Evolutionary conservation across 2,113 vertebrate genomes (phyloP).

Genomic region (Xiphophorus couchianus): DNA sequence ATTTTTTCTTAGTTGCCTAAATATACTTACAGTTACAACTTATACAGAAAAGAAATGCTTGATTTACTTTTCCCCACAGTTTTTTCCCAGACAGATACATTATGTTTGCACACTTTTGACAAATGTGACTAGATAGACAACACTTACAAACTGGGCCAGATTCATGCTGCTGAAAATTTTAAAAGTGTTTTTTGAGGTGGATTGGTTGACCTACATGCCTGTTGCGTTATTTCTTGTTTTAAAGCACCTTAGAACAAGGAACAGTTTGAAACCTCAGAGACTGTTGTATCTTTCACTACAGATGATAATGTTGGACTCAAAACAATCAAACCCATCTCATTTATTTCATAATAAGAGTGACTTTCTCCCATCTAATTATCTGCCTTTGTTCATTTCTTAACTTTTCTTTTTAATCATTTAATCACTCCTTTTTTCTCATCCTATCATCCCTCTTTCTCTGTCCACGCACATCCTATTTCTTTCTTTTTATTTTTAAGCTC

Average conservation of each 20-base stretch:
- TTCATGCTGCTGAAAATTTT: not conserved
- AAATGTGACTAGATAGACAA: not conserved
- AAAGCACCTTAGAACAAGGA: too few species aligned
- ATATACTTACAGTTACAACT: too few species aligned
- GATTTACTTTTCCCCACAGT: too few species aligned
- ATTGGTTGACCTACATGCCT: too few species aligned
- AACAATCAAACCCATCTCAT: not conserved
- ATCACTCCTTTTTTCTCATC: conserved; percentile 18
- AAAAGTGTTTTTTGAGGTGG: not conserved
- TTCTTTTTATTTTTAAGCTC: conserved; percentile 41
- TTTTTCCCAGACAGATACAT: too few species aligned
- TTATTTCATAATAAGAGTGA: conserved; percentile 25
- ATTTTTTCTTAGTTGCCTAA: too few species aligned
- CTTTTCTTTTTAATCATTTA: not conserved
- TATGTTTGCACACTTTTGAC: too few species aligned
- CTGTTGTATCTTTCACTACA: not conserved
- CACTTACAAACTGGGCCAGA: not conserved
- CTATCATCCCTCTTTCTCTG: conserved; percentile 55
- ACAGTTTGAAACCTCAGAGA: too few species aligned
- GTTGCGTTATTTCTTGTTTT: too few species aligned
- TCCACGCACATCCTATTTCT: conserved; percentile 35
- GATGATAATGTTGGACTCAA: conserved; percentile 10
- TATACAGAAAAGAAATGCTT: too few species aligned
- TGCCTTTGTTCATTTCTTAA: too few species aligned
- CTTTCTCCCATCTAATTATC: conserved; percentile 6